Conservation (phyloP, 2,113 vertebrate species). For the Passer domesticus region DNA sequence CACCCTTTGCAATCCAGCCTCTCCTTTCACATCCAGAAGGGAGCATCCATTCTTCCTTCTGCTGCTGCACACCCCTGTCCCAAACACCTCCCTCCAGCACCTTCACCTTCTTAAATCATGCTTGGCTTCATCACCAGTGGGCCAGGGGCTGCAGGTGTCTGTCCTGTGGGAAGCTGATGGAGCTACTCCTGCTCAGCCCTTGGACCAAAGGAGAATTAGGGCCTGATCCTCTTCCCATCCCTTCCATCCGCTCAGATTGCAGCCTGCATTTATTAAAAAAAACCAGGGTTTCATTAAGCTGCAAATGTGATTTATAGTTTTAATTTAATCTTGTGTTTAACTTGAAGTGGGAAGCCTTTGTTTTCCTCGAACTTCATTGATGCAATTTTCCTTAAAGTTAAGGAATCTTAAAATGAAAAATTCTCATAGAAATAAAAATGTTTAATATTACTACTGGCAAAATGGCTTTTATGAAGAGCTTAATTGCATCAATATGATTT, state of each 20-base stretch:
- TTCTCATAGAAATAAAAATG: not conserved
- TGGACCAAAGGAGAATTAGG: not conserved
- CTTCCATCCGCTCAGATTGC: not conserved
- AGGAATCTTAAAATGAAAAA: not conserved
- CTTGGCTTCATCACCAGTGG: rapidly evolving
- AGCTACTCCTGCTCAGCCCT: not conserved
- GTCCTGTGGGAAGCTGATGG: not conserved
- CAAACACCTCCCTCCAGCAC: not conserved
- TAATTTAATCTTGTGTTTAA: not conserved
- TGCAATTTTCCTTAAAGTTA: not conserved
- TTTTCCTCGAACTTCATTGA: not conserved
- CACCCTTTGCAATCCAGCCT: not conserved
- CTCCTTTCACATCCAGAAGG: not conserved
- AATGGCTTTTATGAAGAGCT: not conserved
- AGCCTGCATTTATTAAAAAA: not conserved
- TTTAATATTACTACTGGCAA: not conserved
- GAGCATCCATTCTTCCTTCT: not conserved
- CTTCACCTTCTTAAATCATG: not conserved
- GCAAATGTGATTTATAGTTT: not conserved
- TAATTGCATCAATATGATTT: not conserved
- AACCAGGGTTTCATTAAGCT: not conserved
- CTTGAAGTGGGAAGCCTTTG: not conserved
- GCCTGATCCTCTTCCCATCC: not conserved
- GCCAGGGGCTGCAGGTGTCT: not conserved
- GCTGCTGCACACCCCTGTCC: not conserved